Evolutionary conservation across 2,888 invertebrate genomes (phyloP).

Genomic region (Lithophane leautieri): DNA sequence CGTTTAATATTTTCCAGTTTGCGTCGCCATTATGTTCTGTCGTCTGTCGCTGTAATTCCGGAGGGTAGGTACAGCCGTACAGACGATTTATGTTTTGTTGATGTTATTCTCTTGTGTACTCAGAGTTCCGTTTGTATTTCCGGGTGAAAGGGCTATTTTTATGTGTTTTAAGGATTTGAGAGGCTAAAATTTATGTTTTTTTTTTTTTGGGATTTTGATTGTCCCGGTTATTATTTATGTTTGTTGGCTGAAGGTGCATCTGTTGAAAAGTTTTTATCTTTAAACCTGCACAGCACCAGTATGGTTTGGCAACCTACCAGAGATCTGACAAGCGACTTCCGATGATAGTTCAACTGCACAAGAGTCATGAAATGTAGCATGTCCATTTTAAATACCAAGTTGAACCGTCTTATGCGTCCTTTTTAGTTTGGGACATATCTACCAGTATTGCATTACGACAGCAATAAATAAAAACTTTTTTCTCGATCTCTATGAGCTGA

Average conservation of each 20-base stretch:
- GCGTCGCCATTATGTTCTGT: conserved; percentile 48
- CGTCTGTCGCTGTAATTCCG: conserved; percentile 50
- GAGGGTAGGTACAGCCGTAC: conserved; percentile 6
- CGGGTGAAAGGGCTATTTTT: conserved; percentile 45
- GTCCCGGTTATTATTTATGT: conserved; percentile 4
- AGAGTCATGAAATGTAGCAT: background rate
- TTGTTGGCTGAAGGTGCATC: background rate
- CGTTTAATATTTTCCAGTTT: conserved; percentile 64
- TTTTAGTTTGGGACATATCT: background rate
- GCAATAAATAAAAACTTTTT: too few species aligned
- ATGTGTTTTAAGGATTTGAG: conserved; percentile 38
- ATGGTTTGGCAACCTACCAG: background rate
- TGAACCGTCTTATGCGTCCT: too few species aligned
- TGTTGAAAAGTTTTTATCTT: background rate
- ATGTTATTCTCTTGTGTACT: conserved; percentile 42
- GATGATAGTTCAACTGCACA: background rate
- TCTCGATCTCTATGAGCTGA: too few species aligned
- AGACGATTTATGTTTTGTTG: conserved; percentile 61
- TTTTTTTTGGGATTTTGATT: conserved; percentile 23
- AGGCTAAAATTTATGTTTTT: conserved; percentile 11
- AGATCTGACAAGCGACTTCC: background rate
- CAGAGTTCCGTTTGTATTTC: conserved; percentile 40
- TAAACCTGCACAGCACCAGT: too few species aligned
- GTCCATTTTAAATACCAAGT: background rate
- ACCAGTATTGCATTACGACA: too few species aligned